Evolutionary conservation across 2,888 invertebrate genomes (phyloP).

Genomic region (Callyntrura sp.): DNA sequence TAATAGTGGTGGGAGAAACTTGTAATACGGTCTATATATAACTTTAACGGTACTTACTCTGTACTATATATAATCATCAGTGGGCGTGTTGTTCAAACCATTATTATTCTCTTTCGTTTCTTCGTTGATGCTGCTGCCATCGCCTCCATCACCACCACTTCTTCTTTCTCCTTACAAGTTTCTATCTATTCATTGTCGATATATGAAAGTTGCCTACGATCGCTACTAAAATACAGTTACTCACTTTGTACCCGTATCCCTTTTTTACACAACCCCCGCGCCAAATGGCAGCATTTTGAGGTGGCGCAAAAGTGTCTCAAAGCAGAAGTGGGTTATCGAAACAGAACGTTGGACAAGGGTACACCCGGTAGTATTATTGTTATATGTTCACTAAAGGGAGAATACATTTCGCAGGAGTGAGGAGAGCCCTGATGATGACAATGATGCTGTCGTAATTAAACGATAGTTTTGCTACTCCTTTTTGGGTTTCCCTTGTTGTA

Average conservation of each 20-base stretch:
- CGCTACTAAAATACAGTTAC: too few species aligned
- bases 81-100: slow-evolving; percentile 68
- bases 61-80: slow-evolving; percentile 58
- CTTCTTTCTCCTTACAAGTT: slow-evolving; percentile 19
- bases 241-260: neutral
- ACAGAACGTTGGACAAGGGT: neutral
- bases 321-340: neutral
- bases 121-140: slow-evolving; percentile 26
- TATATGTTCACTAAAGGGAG: slow-evolving; percentile 42
- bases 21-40: neutral
- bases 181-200: slow-evolving; percentile 5
- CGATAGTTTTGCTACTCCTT: slow-evolving; percentile 50
- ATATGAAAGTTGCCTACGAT: slow-evolving; percentile 20
- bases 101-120: slow-evolving; percentile 67
- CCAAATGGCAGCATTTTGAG: slow-evolving; percentile 9
- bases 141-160: neutral
- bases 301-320: neutral
- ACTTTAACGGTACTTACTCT: neutral
- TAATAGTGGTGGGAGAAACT: slow-evolving; percentile 1
- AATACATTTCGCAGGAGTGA: too few species aligned
- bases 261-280: neutral
- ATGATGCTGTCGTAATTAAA: slow-evolving; percentile 52
- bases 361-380: neutral
- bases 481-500: neutral
- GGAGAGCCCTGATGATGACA: slow-evolving; percentile 36